Evolutionary conservation across 2,888 invertebrate genomes (phyloP).

Genomic region (Chymomyza amoena): DNA sequence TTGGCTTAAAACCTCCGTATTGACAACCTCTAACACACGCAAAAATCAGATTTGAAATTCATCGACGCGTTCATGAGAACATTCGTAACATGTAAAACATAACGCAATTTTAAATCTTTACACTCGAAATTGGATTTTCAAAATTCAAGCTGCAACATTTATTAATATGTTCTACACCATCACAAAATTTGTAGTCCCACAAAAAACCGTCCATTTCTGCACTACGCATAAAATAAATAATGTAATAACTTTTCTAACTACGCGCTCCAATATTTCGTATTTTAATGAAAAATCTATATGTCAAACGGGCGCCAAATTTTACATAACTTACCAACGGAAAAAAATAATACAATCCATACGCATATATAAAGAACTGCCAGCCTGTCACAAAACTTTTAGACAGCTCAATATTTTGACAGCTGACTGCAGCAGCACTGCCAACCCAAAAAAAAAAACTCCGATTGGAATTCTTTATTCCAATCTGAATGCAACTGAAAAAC

Average conservation of each 20-base stretch:
- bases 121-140: no score
- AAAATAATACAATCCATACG: neutral
- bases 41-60: no score
- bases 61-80: no score
- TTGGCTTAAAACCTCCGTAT: no score
- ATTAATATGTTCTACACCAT: neutral
- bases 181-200: no score
- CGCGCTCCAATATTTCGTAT: constrained; percentile 29
- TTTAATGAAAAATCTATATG: constrained; percentile 37
- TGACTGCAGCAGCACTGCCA: constrained; percentile 33
- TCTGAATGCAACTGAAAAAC: constrained; percentile 48
- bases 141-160: neutral
- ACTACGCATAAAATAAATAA: no score
- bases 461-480: constrained; percentile 16
- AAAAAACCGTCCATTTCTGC: no score
- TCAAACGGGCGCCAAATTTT: constrained; percentile 1
- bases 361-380: constrained; percentile 30
- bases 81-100: no score
- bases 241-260: no score
- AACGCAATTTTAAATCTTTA: no score
- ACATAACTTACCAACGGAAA: neutral
- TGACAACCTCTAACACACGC: no score
- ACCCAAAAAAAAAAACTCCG: constrained; percentile 21
- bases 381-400: constrained; percentile 47
- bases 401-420: constrained; percentile 72